Percentiles rank a stretch among this genome's conserved stretches.
These are phyloP conservation scores for Spodoptera frugiperda DNA, from an alignment of 1,140 invertebrate genomes.

Conservation along the genomic window DNA sequence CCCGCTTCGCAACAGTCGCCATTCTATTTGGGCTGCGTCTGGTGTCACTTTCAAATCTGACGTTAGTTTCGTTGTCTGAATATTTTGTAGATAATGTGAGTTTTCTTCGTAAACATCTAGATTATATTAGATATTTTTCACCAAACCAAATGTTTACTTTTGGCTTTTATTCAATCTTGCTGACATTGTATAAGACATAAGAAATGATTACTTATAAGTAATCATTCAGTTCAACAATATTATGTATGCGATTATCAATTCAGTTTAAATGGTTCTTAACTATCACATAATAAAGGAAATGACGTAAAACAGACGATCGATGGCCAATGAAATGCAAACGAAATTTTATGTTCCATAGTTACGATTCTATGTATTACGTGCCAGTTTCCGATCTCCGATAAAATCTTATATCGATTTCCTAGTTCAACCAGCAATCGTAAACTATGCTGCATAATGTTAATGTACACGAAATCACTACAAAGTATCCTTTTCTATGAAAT, in stretches of 20 bases:
- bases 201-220: too few relatives aligned
- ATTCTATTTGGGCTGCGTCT: conserved; percentile 18
- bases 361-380: background rate
- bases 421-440: background rate
- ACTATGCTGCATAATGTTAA: background rate
- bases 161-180: too few relatives aligned
- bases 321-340: conserved; percentile 3
- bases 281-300: background rate
- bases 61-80: background rate
- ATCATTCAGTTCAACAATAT: too few relatives aligned
- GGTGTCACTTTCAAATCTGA: conserved; percentile 16
- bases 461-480: too few relatives aligned
- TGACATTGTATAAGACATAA: too few relatives aligned
- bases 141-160: too few relatives aligned
- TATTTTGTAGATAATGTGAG: background rate
- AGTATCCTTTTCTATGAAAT: too few relatives aligned
- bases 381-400: conserved; percentile 7
- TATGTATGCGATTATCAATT: too few relatives aligned
- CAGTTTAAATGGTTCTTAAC: too few relatives aligned
- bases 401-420: conserved; percentile 25
- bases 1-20: conserved; percentile 2
- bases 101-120: background rate
- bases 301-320: background rate
- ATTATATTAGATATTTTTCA: background rate
- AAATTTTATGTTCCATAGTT: conserved; percentile 4